These are phyloP conservation scores for Sinhomidia bicolor DNA, from an alignment of 2,888 invertebrate species.

Conservation along the genomic window DNA sequence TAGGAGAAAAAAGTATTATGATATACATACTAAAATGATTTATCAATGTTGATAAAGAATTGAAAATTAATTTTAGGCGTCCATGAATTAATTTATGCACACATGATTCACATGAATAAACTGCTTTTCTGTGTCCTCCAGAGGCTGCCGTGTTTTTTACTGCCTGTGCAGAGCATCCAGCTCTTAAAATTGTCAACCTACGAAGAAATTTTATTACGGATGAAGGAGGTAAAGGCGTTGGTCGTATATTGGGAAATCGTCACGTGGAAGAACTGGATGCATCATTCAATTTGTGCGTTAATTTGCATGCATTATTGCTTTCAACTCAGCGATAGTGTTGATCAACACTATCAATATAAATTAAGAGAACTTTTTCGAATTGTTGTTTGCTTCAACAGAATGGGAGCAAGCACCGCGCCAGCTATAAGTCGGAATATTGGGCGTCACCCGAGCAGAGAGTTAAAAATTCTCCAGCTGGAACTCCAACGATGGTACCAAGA, in stretches of 20 bases:
- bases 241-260: constrained; percentile 65
- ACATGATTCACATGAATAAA: too few species aligned
- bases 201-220: constrained; percentile 73
- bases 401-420: constrained; percentile 53
- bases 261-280: constrained; percentile 75
- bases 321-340: too few species aligned
- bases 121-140: too few species aligned
- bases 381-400: constrained; percentile 18
- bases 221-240: constrained; percentile 71
- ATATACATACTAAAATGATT: too few species aligned
- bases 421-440: constrained; percentile 42
- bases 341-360: too few species aligned
- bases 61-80: too few species aligned
- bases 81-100: too few species aligned
- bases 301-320: neutral
- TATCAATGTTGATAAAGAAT: too few species aligned
- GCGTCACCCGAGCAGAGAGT: constrained; percentile 30
- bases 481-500: constrained; percentile 82
- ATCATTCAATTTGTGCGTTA: constrained; percentile 65
- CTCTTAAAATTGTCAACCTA: constrained; percentile 62
- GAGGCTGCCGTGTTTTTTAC: constrained; percentile 69
- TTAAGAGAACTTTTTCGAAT: too few species aligned
- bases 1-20: constrained; percentile 82
- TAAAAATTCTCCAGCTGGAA: constrained; percentile 61
- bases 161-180: constrained; percentile 68